A percentile compares a stretch with the other conserved stretches of the same genome.
Evolutionary conservation across 2,113 vertebrate species (phyloP).

Genomic region (Pollachius pollachius): DNA sequence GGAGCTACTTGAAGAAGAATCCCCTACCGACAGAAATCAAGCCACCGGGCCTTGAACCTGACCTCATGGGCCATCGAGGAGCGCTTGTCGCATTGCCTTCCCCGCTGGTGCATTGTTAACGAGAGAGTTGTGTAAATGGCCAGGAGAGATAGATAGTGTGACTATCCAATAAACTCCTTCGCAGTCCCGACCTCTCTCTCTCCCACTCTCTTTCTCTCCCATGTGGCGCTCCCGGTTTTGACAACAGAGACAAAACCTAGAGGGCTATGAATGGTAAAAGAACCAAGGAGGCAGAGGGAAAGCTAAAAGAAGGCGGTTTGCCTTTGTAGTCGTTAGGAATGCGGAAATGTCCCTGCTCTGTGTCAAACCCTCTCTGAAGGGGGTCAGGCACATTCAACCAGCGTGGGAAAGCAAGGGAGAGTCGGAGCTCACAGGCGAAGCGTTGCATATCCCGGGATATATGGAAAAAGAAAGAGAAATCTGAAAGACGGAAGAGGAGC

Average conservation of each 20-base stretch:
- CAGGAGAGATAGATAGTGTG: slow-evolving; percentile 58
- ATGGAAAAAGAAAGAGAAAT: slow-evolving; percentile 32
- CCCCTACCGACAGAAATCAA: slow-evolving; percentile 47
- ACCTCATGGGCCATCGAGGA: slow-evolving; percentile 53
- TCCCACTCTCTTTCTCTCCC: background rate
- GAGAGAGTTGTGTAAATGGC: slow-evolving; percentile 30
- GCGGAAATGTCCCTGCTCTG: slow-evolving; percentile 97
- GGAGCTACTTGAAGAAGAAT: background rate
- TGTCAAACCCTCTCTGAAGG: slow-evolving; percentile 98
- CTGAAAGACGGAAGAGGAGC: slow-evolving; percentile 53
- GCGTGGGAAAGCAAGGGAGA: slow-evolving; percentile 90
- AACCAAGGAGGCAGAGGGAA: slow-evolving; percentile 85
- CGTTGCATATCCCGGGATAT: slow-evolving; percentile 56
- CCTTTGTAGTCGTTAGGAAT: slow-evolving; percentile 98
- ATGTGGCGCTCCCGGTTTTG: slow-evolving; percentile 69
- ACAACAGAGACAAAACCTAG: slow-evolving; percentile 82
- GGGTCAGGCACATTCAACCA: slow-evolving; percentile 97
- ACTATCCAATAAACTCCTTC: slow-evolving; percentile 55
- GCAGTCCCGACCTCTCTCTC: slow-evolving; percentile 21
- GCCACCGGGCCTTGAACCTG: slow-evolving; percentile 70
- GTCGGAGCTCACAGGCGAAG: slow-evolving; percentile 70
- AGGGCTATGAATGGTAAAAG: slow-evolving; percentile 83
- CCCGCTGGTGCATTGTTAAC: slow-evolving; percentile 51
- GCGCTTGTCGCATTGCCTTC: slow-evolving; percentile 38
- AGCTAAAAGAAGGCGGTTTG: slow-evolving; percentile 85